Evolutionary conservation across 2,113 vertebrate genomes (phyloP), one percentile per base, ranked within the genome.

Genomic region (Tretioscincus oriximinensis): DNA sequence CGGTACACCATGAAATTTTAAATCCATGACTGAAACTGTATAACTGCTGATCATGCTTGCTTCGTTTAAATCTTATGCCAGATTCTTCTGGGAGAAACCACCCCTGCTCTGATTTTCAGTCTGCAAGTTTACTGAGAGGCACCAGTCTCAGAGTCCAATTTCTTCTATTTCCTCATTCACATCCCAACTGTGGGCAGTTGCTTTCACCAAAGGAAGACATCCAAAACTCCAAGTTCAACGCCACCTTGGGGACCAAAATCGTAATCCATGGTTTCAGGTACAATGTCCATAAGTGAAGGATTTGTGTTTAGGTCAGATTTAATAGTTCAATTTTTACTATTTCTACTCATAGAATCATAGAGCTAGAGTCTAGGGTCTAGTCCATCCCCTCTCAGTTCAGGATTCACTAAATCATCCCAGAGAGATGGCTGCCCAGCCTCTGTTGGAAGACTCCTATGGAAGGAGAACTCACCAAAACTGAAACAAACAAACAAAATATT

Each of bases 181-280:
- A 94, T 73, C 81, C 90, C 12, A 90, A 87, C 90, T 99, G 98
- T 60, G 96, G 95, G 1, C 91, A 94, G 20, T 70, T 87, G 6
- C 94, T 99, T 83, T 88, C 76, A 78, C 86, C 86, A 82, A 90
- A 92, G 0, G 79, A 84, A 45, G 87, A 83, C 45, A 87, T 96
- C 24, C 85, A 90, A n/a, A 88, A 88, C 9, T 88, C 92, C 65
- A 79, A 89, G 86, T 99, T 99, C 93, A 97, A 97, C 78, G 86
- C 82, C 79, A 95, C 90, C 41, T 92, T 88, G 61, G 95, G 94
- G 47, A 98, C 97, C 61, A 99, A 97, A 87, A 91, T 99, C 82
- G 93, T 99, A 83, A 93, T 99, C 87, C 98, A 99, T 77, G 98
- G 98, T n/a, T 99, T 97, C 96, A 98, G 98, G 98, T 98, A 77